Base-by-base conservation (phyloP, 2,888 invertebrate species). In the Apantesis nais region DNA sequence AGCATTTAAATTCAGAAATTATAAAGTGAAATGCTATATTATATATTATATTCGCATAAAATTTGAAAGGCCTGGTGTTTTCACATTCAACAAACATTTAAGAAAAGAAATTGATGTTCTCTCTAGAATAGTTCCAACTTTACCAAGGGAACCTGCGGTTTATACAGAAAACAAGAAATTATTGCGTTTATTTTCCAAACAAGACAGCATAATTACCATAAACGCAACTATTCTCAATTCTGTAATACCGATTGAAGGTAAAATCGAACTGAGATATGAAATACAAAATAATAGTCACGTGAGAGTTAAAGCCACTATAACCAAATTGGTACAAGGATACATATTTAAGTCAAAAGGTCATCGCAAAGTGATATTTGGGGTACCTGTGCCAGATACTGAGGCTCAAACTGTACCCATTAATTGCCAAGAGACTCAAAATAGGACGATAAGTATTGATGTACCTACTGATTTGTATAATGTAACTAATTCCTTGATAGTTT, bases 1-100 rank as follows among this genome's bases (percentile, higher is more conserved):
- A 58, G 61, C 58, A 16, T 58, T 58, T 58, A 52, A 65, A 0
- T 69, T 74, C 3, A 37, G 62, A 1, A 66, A 61, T n/a, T 79
- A 80, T 16, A 67, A 63, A 29, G 71, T 86, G 7, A 66, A 70
- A 4, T 85, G 86, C 41, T 64, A 72, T 0, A 88, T 89, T 11
- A 74, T 70, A 19, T 89, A 89, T 63, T 82, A 86, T 48, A 72
- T 89, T 22, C 80, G 82, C 0, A 86, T 88, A 34, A 85, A 83
- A 76, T 88, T 89, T 39, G 81, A 86, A 34, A 84, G 75, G 66
- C 79, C 84, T 0, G 86, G 87, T 3, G 73, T 85, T 63, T 84
- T 89, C 12, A 68, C 78, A 48, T 81, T 83, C 4, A 71, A 81
- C 2, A 87, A 85, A 70, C 83, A 76, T 65, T 87, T 81, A 62